phyloP scores from a whole-genome alignment of 53 echinoderm and acorn worm species.

The Arbacia lixula region DNA sequence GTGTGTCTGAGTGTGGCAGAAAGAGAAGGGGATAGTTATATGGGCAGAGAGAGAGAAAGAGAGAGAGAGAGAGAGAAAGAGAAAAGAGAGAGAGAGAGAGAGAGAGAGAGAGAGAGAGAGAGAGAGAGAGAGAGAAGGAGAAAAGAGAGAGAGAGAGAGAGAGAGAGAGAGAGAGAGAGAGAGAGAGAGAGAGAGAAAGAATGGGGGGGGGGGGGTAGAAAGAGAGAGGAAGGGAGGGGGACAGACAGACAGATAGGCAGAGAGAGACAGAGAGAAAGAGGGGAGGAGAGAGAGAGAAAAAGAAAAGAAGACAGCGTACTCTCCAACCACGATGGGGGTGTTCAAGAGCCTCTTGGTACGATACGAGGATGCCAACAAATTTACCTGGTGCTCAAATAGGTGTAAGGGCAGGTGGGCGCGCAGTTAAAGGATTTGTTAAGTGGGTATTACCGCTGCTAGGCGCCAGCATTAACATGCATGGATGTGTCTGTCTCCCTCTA shows the following conservation, averaged over 20 bases:
- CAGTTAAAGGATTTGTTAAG: too few species aligned
- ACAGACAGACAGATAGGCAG: background rate
- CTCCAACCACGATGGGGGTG: background rate
- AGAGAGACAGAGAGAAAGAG: background rate
- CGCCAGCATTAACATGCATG: too few species aligned
- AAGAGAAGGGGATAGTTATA: too few species aligned
- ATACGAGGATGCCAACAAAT: slow-evolving; percentile 11
- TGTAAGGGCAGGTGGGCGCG: background rate
- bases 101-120: background rate
- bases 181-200: slow-evolving; percentile 6
- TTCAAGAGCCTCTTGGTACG: background rate
- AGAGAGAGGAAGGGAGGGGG: background rate
- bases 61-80: background rate
- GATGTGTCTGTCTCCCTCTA: too few species aligned
- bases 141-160: background rate
- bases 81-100: background rate
- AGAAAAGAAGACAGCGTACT: background rate
- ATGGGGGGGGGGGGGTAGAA: background rate
- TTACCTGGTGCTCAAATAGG: slow-evolving; percentile 36
- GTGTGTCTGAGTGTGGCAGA: too few species aligned
- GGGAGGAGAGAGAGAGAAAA: background rate
- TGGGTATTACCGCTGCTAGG: too few species aligned
- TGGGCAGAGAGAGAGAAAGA: background rate
- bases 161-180: background rate
- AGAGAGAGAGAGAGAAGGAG: background rate